Percentiles rank a stretch among this genome's conserved stretches.
Evolutionary conservation across 2,888 invertebrate species (phyloP).

Genomic region (Didymodactylos carnosus): DNA sequence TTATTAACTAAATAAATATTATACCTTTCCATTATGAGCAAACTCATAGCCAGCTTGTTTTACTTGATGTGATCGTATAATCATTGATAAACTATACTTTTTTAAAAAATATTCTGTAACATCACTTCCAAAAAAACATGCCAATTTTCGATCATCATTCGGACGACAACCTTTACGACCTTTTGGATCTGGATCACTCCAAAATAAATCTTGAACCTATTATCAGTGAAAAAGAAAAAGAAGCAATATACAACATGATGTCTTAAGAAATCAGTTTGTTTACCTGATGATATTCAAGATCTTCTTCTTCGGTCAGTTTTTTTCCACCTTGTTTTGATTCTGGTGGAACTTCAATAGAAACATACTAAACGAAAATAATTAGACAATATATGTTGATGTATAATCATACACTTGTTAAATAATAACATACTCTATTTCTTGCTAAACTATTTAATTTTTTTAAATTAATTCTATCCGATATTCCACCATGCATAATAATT

Average conservation of each 20-base stretch:
- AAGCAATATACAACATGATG: neutral
- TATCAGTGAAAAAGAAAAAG: neutral
- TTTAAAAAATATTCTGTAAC: constrained; percentile 57
- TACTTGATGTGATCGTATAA: constrained; percentile 75
- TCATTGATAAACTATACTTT: constrained; percentile 52
- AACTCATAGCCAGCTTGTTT: constrained; percentile 80
- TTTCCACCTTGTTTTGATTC: neutral
- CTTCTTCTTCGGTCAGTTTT: neutral
- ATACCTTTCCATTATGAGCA: constrained; percentile 59
- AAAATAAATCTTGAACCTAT: constrained; percentile 75
- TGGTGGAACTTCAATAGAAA: neutral
- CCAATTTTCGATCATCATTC: constrained; percentile 58
- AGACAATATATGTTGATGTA: too few species aligned
- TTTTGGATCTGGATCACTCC: constrained; percentile 59
- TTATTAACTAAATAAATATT: constrained; percentile 22
- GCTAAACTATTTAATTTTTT: constrained; percentile 46
- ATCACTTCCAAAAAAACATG: constrained; percentile 77
- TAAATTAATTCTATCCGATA: constrained; percentile 67
- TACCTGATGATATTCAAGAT: neutral
- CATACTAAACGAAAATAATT: neutral
- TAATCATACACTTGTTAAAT: too few species aligned
- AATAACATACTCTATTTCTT: constrained; percentile 51
- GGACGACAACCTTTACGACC: constrained; percentile 23
- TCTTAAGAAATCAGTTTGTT: too few species aligned
- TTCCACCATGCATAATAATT: constrained; percentile 73